A percentile compares a stretch with the other conserved stretches of the same genome.
phyloP scores from a whole-genome alignment of 2,797 vertebrate species.

The Phataginus tetradactyla region DNA sequence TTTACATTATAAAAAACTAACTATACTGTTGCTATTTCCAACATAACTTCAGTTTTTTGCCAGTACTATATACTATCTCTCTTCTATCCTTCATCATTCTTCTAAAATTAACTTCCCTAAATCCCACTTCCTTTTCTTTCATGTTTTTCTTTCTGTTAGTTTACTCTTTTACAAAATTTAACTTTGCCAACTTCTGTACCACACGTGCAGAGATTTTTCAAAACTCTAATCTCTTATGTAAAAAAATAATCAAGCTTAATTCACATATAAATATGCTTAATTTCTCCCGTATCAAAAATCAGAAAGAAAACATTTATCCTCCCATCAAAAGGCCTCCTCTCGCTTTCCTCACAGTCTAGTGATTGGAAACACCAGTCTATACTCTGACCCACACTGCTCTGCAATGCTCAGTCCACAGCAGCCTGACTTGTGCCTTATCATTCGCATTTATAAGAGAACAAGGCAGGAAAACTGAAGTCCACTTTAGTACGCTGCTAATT shows the following conservation, averaged over 20 bases:
- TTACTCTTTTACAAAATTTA: neutral
- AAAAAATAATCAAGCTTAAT: neutral
- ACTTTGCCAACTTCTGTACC: neutral
- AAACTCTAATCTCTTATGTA: neutral
- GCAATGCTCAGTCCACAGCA: neutral
- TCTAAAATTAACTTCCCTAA: neutral
- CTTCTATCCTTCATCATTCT: neutral
- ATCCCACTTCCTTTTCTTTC: neutral
- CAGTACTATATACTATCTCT: neutral
- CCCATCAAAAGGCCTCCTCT: neutral
- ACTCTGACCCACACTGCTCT: neutral
- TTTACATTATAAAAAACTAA: neutral
- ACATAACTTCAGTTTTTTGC: neutral
- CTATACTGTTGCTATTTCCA: neutral
- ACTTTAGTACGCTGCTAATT: neutral
- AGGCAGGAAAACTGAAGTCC: neutral
- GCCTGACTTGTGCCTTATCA: neutral
- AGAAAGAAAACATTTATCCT: neutral
- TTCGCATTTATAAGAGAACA: neutral
- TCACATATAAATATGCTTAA: neutral
- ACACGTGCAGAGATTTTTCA: neutral
- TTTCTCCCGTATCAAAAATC: neutral
- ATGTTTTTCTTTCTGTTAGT: neutral
- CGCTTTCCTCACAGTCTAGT: neutral
- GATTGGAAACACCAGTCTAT: neutral